Evolutionary conservation across 2,888 invertebrate species (phyloP).

Genomic region (Neoscelio sp.): DNA sequence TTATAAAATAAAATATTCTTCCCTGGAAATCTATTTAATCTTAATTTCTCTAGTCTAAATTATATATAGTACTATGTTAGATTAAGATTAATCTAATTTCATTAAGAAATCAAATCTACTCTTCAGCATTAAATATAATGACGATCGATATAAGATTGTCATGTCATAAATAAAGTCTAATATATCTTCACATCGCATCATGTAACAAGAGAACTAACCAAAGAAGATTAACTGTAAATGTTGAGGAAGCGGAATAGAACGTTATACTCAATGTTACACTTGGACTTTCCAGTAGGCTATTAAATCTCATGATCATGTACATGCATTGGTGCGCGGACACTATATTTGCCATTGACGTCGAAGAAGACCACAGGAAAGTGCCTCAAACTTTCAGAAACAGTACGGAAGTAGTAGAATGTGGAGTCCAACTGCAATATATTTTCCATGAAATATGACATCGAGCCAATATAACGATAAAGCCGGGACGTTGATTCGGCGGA

Average conservation of each 20-base stretch:
- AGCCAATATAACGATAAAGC: slow-evolving; percentile 20
- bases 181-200: slow-evolving; percentile 11
- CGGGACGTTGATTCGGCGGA: not conserved
- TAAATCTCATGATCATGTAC: slow-evolving; percentile 46
- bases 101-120: slow-evolving; percentile 1
- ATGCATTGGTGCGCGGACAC: slow-evolving; percentile 31
- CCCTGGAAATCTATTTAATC: too few relatives aligned
- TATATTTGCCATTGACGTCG: slow-evolving; percentile 41
- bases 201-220: slow-evolving; percentile 17
- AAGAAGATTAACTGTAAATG: slow-evolving; percentile 35
- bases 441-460: slow-evolving; percentile 29
- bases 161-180: slow-evolving; percentile 32
- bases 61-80: too few relatives aligned
- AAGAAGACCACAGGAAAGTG: slow-evolving; percentile 29
- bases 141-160: slow-evolving; percentile 21
- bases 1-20: too few relatives aligned
- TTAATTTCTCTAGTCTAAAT: too few relatives aligned
- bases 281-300: slow-evolving; percentile 38
- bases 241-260: slow-evolving; percentile 34
- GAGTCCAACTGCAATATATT: slow-evolving; percentile 33
- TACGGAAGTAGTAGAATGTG: slow-evolving; percentile 32
- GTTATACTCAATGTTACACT: slow-evolving; percentile 32
- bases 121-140: slow-evolving; percentile 8
- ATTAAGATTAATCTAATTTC: too few relatives aligned
- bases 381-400: slow-evolving; percentile 49